These are phyloP conservation scores for Actias luna DNA, from an alignment of 2,888 invertebrate species.

Conservation along the genomic window DNA sequence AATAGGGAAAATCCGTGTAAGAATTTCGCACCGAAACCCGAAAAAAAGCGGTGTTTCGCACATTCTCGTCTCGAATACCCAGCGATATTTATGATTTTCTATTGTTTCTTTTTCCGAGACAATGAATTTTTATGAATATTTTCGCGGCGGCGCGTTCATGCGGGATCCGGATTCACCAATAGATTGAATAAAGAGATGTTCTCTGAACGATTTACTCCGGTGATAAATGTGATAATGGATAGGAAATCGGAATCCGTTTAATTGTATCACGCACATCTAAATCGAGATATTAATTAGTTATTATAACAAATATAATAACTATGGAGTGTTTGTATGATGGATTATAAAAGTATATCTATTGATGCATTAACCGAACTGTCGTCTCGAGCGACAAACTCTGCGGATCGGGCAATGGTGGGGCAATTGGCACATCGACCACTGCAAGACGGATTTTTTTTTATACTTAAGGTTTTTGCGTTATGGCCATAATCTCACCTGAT, in stretches of 20 bases:
- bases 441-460: too few relatives aligned
- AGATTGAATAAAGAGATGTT: slow-evolving; percentile 2
- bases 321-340: too few relatives aligned
- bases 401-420: too few relatives aligned
- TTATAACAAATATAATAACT: too few relatives aligned
- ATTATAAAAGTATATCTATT: too few relatives aligned
- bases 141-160: background rate
- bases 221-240: background rate
- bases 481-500: too few relatives aligned
- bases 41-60: background rate
- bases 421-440: too few relatives aligned
- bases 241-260: background rate
- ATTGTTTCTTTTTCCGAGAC: slow-evolving; percentile 6
- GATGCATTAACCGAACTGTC: too few relatives aligned
- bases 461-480: too few relatives aligned
- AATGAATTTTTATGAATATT: slow-evolving; percentile 8
- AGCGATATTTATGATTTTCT: slow-evolving; percentile 2
- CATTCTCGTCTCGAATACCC: slow-evolving; percentile 1
- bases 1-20: background rate
- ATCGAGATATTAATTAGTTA: too few relatives aligned
- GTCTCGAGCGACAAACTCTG: too few relatives aligned
- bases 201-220: background rate
- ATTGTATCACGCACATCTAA: too few relatives aligned
- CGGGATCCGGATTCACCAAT: background rate
- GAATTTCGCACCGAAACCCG: background rate